Base-by-base conservation (phyloP, 2,797 vertebrate species). In the Poecile montanus region DNA sequence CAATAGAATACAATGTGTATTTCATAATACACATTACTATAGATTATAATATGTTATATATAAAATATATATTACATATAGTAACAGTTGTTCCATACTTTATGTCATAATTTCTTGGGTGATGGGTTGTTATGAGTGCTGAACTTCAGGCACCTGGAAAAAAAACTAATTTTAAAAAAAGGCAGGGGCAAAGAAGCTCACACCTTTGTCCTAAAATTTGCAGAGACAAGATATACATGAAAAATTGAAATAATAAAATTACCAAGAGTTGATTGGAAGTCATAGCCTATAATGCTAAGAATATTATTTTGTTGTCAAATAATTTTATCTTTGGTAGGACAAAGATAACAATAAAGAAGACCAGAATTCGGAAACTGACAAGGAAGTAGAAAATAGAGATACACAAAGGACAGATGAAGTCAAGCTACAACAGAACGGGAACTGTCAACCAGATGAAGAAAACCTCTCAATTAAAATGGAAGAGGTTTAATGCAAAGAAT, bases 341-440 rank as follows among this genome's bases (percentile, higher is more conserved):
- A 98, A 97, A 88, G 97, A 98, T 85, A 97, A 97, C 11, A 96
- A 76, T 94, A 97, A 98, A 92, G 98, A 98, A 38, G 96, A 97
- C 68, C 92, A 86, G 32, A 97, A 95, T 90, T 95, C 94, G 74
- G 97, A 96, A 44, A 98, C 97, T 44, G 97, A 98, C 85, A 97
- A 98, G 87, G 97, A 97, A 79, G 86, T 80, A 54, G 98, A 97
- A 56, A 97, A 90, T 63, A 98, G 98, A 7, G 97, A 96, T 93
- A 95, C 50, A 88, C 97, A 94, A 96, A 98, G 94, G 75, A 97
- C 95, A 85, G 94, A 91, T 96, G 98, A 93, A 96, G 98, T 97
- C 66, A 96, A 96, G 72, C 85, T 97, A 36, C 98, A 98, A 62
- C 98, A 99, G 85, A 99, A 99, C 13, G 99, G 99, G 79, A 98